phyloP scores from a whole-genome alignment of 2,888 invertebrate genomes.

The Fragum whitleyi region DNA sequence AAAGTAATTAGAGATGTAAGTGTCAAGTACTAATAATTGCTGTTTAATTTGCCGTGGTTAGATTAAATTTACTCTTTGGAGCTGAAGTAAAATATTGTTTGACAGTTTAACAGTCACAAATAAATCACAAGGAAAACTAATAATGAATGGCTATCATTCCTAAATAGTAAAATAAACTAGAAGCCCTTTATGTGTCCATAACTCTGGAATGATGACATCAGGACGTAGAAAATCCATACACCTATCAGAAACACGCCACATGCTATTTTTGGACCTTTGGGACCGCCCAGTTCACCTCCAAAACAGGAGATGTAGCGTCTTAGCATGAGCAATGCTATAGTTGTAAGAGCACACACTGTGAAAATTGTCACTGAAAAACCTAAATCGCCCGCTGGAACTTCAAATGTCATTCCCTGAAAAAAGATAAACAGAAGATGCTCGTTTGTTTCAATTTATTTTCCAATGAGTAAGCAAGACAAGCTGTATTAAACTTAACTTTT shows the following conservation, averaged over 20 bases:
- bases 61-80: too few relatives aligned
- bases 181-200: conserved; percentile 70
- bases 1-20: too few relatives aligned
- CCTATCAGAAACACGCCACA: conserved; percentile 85
- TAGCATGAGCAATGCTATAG: conserved; percentile 85
- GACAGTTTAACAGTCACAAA: too few relatives aligned
- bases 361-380: conserved; percentile 87
- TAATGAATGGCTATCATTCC: too few relatives aligned
- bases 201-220: conserved; percentile 83
- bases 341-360: conserved; percentile 86
- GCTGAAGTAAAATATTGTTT: too few relatives aligned
- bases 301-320: conserved; percentile 86
- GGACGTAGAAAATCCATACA: conserved; percentile 87
- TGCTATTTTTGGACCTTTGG: conserved; percentile 83
- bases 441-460: too few relatives aligned
- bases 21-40: too few relatives aligned
- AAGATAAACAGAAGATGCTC: conserved; percentile 12
- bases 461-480: too few relatives aligned
- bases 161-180: conserved; percentile 33
- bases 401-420: conserved; percentile 81
- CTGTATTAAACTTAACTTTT: too few relatives aligned
- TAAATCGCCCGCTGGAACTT: conserved; percentile 82
- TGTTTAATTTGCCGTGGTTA: too few relatives aligned
- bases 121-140: too few relatives aligned
- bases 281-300: conserved; percentile 88